Evolutionary conservation across 2,113 vertebrate genomes (phyloP).

Genomic region (Notarius quadriscutis): DNA sequence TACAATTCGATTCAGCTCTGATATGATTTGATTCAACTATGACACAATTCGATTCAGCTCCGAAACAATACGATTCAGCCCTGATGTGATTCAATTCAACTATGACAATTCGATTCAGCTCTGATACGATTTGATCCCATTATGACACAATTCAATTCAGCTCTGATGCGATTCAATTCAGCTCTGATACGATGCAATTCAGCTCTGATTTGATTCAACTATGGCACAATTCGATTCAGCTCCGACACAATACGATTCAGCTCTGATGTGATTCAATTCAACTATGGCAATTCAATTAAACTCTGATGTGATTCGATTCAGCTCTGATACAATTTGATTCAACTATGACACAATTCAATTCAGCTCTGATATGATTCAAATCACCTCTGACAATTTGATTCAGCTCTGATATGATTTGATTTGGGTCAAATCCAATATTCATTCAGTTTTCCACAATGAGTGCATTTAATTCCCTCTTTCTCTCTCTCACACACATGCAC

Average conservation of each 20-base stretch:
- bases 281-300: too few species aligned
- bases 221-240: background rate
- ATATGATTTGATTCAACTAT: background rate
- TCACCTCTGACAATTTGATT: background rate
- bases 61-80: too few species aligned
- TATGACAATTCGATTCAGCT: too few species aligned
- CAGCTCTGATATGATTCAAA: background rate
- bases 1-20: background rate
- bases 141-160: background rate
- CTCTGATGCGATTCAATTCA: too few species aligned
- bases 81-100: too few species aligned
- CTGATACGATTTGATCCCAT: too few species aligned
- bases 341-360: background rate
- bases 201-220: too few species aligned
- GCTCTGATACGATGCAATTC: background rate
- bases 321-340: background rate
- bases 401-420: background rate
- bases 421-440: background rate
- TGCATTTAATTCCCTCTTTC: background rate
- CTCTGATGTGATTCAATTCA: background rate
- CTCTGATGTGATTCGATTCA: background rate
- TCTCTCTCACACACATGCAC: background rate
- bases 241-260: background rate
- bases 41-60: background rate
- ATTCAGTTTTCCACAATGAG: background rate